phyloP scores from a whole-genome alignment of 2,797 vertebrate genomes.

The Morus bassanus region DNA sequence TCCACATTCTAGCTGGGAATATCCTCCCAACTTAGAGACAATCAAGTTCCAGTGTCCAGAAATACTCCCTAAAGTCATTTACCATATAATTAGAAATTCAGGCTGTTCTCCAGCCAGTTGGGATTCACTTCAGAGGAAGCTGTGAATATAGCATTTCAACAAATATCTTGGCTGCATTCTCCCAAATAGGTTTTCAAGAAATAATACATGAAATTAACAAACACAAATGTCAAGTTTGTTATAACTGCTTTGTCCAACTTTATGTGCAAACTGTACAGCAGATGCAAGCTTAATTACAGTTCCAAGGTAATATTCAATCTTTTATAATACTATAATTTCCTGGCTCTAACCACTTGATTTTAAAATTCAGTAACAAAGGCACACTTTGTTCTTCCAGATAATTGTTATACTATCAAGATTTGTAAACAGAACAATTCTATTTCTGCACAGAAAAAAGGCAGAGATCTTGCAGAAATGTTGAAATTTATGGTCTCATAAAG shows the following conservation, averaged over 20 bases:
- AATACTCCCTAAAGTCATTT: background rate
- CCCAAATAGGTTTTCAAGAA: background rate
- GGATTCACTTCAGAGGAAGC: background rate
- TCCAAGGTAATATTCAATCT: background rate
- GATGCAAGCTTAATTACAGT: background rate
- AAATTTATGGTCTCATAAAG: background rate
- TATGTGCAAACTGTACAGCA: background rate
- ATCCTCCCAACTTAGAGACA: background rate
- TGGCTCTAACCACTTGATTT: background rate
- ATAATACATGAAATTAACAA: background rate
- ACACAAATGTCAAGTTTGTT: background rate
- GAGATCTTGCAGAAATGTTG: background rate
- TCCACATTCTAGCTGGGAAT: background rate
- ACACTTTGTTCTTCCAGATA: background rate
- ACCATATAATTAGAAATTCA: background rate
- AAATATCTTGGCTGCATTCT: background rate
- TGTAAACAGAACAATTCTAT: background rate
- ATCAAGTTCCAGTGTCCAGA: background rate
- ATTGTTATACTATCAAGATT: background rate
- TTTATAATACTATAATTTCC: background rate
- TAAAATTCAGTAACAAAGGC: background rate
- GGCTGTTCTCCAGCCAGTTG: background rate
- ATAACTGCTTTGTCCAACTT: background rate
- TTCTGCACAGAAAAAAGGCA: background rate
- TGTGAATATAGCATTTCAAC: background rate